Evolutionary conservation across 2,113 vertebrate species (phyloP), one percentile per base, ranked within the genome.

Genomic region (Chinchilla lanigera): DNA sequence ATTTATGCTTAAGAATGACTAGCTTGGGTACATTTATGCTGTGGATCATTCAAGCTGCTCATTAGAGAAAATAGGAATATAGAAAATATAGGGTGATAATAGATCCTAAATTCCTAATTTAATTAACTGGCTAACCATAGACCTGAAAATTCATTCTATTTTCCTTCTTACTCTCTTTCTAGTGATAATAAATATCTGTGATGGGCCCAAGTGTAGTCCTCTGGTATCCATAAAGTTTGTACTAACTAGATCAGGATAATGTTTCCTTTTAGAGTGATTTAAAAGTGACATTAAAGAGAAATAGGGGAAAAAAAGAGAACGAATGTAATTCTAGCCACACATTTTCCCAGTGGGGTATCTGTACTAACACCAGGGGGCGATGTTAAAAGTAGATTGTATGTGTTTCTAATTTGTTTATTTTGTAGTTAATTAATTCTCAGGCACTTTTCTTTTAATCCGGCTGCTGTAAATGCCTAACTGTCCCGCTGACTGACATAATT

Each of bases 401-500:
- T 50, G 75, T 33, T 95, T 82, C 81, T 93, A 93, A 97, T 95
- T 86, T 77, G 94, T 94, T 95, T 93, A 75, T 97, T 97, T 67
- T 61, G 86, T 47, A 89, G 94, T 78, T 97, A 96, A 97, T 97
- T 96, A 96, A 97, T 96, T 96, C 95, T 88, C 96, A 67, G 77
- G 35, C 77, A 86, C 80, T 95, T 95, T 90, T 88, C 77, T 88
- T 90, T 86, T 56, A 52, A 90, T 97, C 65, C 88, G 90, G 44
- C 73, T 65, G 61, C n/a, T 80, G 56, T 60, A 58, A 54, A 44
- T 63, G 54, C 54, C 47, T 85, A 17, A 24, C 14, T 54, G 28
- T 81, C 77, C 95, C 33, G 28, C 61, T n/a, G 58, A 67, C 65
- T 54, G 71, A 41, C 54, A 47, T 0, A 7, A 52, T 63, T 90